These are phyloP conservation scores for Fregata magnificens DNA, from an alignment of 2,113 vertebrate species.

Conservation along the genomic window DNA sequence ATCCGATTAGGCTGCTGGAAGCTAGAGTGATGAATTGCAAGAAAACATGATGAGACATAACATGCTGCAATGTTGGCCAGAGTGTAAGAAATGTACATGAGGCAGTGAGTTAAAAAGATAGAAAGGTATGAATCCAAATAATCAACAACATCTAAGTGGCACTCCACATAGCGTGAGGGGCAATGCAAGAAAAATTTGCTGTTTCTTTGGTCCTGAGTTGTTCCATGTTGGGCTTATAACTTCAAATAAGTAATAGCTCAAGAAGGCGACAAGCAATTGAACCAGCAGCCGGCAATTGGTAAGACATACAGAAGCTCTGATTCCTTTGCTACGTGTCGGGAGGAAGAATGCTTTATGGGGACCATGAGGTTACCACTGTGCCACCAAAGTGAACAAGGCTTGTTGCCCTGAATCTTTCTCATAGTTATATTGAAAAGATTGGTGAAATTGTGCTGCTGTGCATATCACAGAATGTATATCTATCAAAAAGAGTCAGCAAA, in stretches of 20 bases:
- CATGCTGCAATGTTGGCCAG: neutral
- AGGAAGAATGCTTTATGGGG: neutral
- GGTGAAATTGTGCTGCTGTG: neutral
- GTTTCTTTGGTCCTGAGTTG: neutral
- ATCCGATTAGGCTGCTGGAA: constrained; percentile 31
- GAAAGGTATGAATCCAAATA: constrained; percentile 4
- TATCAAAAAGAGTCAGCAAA: neutral
- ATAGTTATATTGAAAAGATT: neutral
- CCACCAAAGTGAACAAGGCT: neutral
- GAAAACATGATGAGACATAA: constrained; percentile 37
- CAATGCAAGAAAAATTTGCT: neutral
- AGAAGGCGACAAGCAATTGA: neutral
- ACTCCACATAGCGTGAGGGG: neutral
- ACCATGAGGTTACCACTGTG: neutral
- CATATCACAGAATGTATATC: neutral
- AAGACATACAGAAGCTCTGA: neutral
- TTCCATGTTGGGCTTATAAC: neutral
- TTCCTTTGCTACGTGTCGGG: fast-evolving
- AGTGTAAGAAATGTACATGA: neutral
- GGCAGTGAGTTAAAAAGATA: neutral
- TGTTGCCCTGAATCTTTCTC: neutral
- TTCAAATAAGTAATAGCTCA: neutral
- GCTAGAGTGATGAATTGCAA: neutral
- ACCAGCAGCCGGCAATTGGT: neutral
- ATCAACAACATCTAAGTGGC: neutral